Evolutionary conservation across 2,797 vertebrate species (phyloP).

Genomic region (Cuculus canorus): DNA sequence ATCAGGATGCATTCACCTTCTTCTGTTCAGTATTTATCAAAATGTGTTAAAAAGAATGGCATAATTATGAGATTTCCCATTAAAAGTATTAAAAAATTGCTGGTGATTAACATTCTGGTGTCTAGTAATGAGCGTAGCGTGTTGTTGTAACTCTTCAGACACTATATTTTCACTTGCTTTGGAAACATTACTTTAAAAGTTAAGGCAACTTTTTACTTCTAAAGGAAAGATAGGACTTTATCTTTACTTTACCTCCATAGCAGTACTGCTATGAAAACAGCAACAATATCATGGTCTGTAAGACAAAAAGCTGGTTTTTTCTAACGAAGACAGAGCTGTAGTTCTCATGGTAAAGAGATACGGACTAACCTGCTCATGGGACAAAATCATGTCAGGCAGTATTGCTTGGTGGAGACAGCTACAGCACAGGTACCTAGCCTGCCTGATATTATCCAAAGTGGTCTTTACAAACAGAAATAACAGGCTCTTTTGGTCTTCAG

Average conservation of each 20-base stretch:
- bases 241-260: neutral
- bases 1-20: neutral
- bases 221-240: too few relatives aligned
- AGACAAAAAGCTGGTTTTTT: neutral
- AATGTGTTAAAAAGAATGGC: neutral
- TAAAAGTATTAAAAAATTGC: neutral
- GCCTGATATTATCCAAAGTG: neutral
- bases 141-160: neutral
- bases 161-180: neutral
- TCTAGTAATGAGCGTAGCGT: neutral
- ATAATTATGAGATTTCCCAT: neutral
- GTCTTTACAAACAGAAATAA: neutral
- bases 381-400: neutral
- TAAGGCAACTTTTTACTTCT: too few relatives aligned
- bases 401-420: neutral
- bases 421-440: neutral
- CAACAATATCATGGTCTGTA: neutral
- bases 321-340: neutral
- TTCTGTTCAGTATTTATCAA: neutral
- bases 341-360: neutral
- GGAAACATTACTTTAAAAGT: too few relatives aligned
- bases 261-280: neutral
- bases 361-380: fast-evolving
- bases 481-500: neutral
- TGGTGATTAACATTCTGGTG: neutral